phyloP scores from a whole-genome alignment of 2,797 vertebrate genomes.

The Gambusia yucatana region DNA sequence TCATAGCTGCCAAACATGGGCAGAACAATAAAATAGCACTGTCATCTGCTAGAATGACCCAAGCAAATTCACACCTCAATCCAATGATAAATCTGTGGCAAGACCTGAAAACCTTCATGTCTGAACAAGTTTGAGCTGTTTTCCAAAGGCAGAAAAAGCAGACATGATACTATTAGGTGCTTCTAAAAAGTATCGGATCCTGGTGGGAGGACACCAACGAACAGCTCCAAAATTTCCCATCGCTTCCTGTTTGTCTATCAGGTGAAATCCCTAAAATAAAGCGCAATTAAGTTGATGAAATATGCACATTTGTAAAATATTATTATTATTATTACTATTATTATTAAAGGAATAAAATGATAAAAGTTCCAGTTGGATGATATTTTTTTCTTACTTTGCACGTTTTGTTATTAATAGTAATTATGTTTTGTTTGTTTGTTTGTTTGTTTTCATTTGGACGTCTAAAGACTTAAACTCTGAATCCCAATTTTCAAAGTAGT shows the following conservation, averaged over 20 bases:
- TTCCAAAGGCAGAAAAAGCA: too few relatives aligned
- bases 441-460: neutral
- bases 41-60: neutral
- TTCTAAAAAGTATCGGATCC: neutral
- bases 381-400: neutral
- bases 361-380: neutral
- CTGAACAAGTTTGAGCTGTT: neutral
- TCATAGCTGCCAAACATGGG: neutral
- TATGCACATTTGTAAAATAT: neutral
- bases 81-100: neutral
- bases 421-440: neutral
- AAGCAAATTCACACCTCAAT: neutral
- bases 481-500: rapidly evolving
- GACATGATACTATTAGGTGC: neutral
- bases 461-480: rapidly evolving
- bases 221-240: neutral
- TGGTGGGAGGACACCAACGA: neutral
- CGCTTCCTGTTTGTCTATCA: neutral
- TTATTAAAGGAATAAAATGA: neutral
- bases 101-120: neutral
- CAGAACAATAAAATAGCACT: neutral
- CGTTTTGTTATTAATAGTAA: neutral
- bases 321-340: too few relatives aligned
- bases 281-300: neutral
- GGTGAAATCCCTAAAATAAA: neutral